Percentiles rank a stretch among this genome's conserved stretches.
Conservation (phyloP, 2,797 vertebrate genomes). For the Petrocephalus sullivani region DNA sequence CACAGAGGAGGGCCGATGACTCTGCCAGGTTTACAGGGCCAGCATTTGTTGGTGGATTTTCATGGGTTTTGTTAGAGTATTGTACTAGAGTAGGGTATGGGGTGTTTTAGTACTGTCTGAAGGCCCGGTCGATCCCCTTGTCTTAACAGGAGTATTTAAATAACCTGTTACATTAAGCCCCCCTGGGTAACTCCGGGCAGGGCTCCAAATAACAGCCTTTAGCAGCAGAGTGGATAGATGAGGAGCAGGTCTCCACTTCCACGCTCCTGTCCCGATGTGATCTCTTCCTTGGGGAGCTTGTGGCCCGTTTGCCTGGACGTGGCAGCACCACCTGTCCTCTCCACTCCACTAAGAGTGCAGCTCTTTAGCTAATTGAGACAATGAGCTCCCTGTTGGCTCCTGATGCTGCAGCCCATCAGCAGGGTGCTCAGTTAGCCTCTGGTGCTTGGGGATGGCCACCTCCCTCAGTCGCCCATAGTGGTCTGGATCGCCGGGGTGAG, state of each 20-base stretch:
- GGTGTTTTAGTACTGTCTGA: neutral
- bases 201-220: neutral
- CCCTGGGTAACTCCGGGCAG: neutral
- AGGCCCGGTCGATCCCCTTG: neutral
- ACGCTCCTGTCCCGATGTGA: neutral
- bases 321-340: neutral
- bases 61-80: neutral
- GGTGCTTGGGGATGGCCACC: neutral
- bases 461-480: neutral
- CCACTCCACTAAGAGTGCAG: neutral
- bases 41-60: neutral
- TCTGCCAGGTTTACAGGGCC: neutral
- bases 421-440: neutral
- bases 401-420: neutral
- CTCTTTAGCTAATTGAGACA: conserved; percentile 3
- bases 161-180: neutral
- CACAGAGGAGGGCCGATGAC: neutral
- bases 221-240: neutral
- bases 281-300: neutral
- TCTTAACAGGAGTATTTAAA: neutral
- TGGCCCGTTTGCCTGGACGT: neutral
- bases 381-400: neutral
- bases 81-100: neutral
- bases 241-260: neutral
- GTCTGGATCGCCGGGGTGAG: neutral